phyloP scores from a whole-genome alignment of 2,888 invertebrate genomes.

The Diogma glabrata region DNA sequence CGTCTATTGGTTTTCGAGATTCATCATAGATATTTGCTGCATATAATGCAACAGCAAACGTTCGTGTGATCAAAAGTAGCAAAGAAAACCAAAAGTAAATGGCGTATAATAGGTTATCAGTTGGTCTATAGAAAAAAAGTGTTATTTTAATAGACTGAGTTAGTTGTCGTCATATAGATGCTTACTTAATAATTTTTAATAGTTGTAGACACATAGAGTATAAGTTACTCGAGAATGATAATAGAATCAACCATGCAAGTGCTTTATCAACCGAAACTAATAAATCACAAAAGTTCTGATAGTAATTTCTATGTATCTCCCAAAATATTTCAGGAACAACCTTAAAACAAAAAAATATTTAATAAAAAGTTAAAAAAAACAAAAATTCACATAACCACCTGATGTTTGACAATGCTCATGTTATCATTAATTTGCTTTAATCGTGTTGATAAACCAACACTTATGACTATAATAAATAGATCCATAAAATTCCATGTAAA shows the following conservation, averaged over 20 bases:
- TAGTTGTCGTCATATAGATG: too few relatives aligned
- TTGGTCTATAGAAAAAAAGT: conserved; percentile 29
- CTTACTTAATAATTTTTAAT: conserved; percentile 53
- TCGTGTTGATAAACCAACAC: conserved; percentile 47
- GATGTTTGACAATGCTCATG: conserved; percentile 16
- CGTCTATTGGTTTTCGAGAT: conserved; percentile 35
- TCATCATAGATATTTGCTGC: conserved; percentile 40
- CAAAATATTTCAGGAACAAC: conserved; percentile 48
- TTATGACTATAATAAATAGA: conserved; percentile 51
- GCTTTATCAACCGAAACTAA: conserved; percentile 44
- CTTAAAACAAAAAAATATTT: conserved; percentile 34
- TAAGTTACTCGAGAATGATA: conserved; percentile 54
- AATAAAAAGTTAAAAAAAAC: neutral
- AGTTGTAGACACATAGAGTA: conserved; percentile 60
- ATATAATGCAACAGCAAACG: conserved; percentile 37
- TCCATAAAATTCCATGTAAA: conserved; percentile 59
- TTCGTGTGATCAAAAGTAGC: conserved; percentile 37
- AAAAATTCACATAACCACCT: conserved; percentile 21
- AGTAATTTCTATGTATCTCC: conserved; percentile 50
- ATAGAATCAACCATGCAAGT: conserved; percentile 45
- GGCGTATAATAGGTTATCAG: conserved; percentile 30
- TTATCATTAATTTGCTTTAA: conserved; percentile 44
- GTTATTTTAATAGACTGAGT: too few relatives aligned
- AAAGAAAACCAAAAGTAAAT: conserved; percentile 41
- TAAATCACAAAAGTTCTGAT: conserved; percentile 45